Evolutionary conservation across 2,797 vertebrate species (phyloP).

Genomic region (Aldrovandia affinis): DNA sequence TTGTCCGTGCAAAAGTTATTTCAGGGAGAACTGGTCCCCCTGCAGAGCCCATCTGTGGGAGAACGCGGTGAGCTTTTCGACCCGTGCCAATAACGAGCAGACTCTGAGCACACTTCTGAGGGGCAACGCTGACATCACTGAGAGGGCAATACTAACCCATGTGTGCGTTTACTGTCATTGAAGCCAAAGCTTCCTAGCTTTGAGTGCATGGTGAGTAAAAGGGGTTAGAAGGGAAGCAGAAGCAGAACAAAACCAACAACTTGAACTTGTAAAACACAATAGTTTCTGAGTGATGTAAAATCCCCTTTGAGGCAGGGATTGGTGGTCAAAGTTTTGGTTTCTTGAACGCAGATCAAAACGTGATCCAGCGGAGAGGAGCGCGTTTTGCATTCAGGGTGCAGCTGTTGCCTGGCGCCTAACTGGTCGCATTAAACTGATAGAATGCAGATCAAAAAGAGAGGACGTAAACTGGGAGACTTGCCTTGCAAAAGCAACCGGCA

Average conservation of each 20-base stretch:
- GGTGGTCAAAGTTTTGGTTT: neutral
- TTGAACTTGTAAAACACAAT: neutral
- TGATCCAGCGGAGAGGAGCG: neutral
- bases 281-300: slow-evolving; percentile 23
- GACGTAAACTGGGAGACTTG: slow-evolving; percentile 40
- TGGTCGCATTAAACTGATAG: slow-evolving; percentile 36
- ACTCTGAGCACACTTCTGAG: neutral
- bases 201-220: neutral
- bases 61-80: neutral
- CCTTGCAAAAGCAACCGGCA: slow-evolving; percentile 53
- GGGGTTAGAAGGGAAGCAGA: neutral
- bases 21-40: slow-evolving; percentile 2
- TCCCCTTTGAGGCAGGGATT: slow-evolving; percentile 30
- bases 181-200: neutral
- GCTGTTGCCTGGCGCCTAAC: slow-evolving; percentile 14
- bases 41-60: slow-evolving; percentile 3
- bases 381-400: neutral
- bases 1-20: slow-evolving; percentile 9
- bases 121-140: neutral
- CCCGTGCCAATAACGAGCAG: neutral
- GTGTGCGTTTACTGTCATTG: neutral
- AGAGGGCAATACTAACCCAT: neutral
- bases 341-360: neutral
- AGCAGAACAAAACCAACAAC: neutral
- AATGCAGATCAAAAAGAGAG: slow-evolving; percentile 32